Base-by-base conservation (phyloP, 2,888 invertebrate species). In the Drosophila leonis region DNA sequence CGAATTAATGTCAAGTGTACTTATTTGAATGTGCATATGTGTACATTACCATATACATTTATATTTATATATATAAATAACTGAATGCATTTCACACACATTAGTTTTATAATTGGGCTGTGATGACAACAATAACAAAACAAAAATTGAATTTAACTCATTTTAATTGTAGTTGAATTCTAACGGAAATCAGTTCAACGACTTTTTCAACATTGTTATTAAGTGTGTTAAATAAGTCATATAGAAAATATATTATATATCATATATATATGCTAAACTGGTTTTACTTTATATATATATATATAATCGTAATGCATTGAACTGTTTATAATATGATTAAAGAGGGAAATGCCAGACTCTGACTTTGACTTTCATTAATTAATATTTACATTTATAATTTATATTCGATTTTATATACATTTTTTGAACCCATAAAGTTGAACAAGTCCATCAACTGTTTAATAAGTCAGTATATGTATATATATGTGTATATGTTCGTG, bases 131-230 rank as follows among this genome's bases (percentile, higher is more conserved):
- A 24, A 4, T 24, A 24, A 24, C 24, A 24, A 24, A 12, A 49
- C 37, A 52, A 39, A 18, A 46, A 37, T 35, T 60, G 24, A 24
- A 67, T 31, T 65, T 31, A 64, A 13, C 18, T 13, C 49, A 48
- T 52, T 66, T 52, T 18, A 48, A 62, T 49, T 49, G 12, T 37
- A 29, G 39, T 12, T 57, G 64, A 20, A 39, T 51, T 29, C 31
- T 51, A 80, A 76, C 62, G 77, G 78, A 61, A 80, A 49, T 62
- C 67, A 55, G 78, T 78, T 80, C 80, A 76, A 48, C 60, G 78
- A 80, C 77, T 57, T 66, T 75, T 9, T 18, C 46, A 35, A 48
- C n/a, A 44, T 20, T n/a, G 46, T 6, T 9, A 55, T 49, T 20
- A 41, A 59, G 35, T 59, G 59, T 12, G 8, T 44, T 44, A 13